A percentile compares a stretch with the other conserved stretches of the same genome.
Evolutionary conservation across 2,888 invertebrate genomes (phyloP).

Genomic region (Miltochrista miniata): DNA sequence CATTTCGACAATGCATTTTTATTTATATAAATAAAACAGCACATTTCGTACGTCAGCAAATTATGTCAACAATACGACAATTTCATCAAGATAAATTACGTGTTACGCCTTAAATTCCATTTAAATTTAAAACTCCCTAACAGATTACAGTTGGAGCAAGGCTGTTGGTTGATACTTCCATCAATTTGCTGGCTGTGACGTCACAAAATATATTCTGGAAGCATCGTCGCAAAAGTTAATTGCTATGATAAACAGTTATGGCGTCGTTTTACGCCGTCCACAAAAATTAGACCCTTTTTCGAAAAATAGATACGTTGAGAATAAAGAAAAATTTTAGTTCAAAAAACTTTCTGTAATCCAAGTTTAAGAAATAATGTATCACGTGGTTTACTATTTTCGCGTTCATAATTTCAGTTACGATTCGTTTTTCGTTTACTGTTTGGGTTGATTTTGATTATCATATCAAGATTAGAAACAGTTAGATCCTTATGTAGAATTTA

Average conservation of each 20-base stretch:
- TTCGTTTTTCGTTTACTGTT: too few relatives aligned
- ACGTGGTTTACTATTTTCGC: too few relatives aligned
- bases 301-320: too few relatives aligned
- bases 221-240: conserved; percentile 52
- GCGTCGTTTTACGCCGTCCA: conserved; percentile 44
- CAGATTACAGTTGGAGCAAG: conserved; percentile 13
- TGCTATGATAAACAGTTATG: conserved; percentile 58
- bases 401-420: too few relatives aligned
- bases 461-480: too few relatives aligned
- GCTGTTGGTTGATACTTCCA: conserved; percentile 21
- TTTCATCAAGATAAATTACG: conserved; percentile 8
- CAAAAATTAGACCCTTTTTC: conserved; percentile 20
- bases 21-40: neutral
- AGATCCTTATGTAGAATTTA: too few relatives aligned
- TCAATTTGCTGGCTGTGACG: conserved; percentile 30
- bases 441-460: too few relatives aligned
- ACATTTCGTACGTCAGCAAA: neutral
- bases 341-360: neutral
- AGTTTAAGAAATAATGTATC: too few relatives aligned
- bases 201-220: conserved; percentile 44
- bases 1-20: too few relatives aligned
- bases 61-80: neutral
- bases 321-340: neutral
- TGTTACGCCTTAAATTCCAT: neutral
- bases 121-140: conserved; percentile 22